Evolutionary conservation across 2,888 invertebrate species (phyloP).

Genomic region (Catocala nupta): DNA sequence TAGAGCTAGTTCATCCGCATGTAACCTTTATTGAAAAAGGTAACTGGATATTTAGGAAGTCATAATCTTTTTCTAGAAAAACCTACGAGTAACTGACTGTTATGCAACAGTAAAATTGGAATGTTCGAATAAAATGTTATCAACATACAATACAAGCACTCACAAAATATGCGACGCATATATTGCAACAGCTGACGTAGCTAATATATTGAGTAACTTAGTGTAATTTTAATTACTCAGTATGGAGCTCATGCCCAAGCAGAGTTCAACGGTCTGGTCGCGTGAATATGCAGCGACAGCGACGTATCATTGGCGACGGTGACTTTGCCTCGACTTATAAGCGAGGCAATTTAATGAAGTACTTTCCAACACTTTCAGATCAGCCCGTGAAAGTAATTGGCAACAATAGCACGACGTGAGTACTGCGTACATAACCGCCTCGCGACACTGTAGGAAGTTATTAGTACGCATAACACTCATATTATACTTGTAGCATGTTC

Average conservation of each 20-base stretch:
- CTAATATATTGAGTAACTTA: conserved; percentile 24
- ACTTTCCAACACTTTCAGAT: conserved; percentile 80
- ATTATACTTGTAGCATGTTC: conserved; percentile 4
- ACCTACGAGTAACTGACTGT: too few species aligned
- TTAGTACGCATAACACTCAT: conserved; percentile 15
- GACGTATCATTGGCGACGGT: conserved; percentile 48
- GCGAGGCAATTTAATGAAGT: conserved; percentile 70
- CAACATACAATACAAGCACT: not conserved
- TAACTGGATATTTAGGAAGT: too few species aligned
- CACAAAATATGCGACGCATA: conserved; percentile 1
- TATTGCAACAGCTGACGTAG: conserved; percentile 1
- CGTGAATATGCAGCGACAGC: conserved; percentile 51
- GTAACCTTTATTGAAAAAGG: too few species aligned
- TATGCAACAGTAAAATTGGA: not conserved
- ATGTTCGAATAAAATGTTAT: not conserved
- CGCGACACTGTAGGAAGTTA: conserved; percentile 45
- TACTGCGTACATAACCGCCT: conserved; percentile 29
- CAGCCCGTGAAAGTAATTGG: conserved; percentile 74
- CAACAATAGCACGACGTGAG: conserved; percentile 46
- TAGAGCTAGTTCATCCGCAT: too few species aligned
- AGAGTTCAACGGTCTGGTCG: conserved; percentile 57
- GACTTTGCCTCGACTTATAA: conserved; percentile 42
- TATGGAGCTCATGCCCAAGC: conserved; percentile 31
- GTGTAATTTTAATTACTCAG: conserved; percentile 15
- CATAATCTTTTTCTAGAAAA: too few species aligned